A percentile compares a stretch with the other conserved stretches of the same genome.
These are phyloP conservation scores for Cladopsammia gracilis DNA, from an alignment of 64 coral and sea anemone species.

Conservation along the genomic window DNA sequence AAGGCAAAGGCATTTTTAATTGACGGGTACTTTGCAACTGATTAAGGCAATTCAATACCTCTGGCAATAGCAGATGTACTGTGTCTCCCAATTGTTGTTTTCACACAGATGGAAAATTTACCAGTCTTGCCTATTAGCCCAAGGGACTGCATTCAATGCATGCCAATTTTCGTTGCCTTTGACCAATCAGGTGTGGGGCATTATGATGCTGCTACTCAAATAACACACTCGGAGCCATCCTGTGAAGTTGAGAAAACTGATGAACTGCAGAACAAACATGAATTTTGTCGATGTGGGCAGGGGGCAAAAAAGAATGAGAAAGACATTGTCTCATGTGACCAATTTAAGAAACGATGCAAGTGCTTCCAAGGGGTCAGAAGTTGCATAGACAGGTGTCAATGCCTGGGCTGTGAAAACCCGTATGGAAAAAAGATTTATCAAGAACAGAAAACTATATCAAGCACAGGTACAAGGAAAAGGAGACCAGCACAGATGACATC, in stretches of 20 bases:
- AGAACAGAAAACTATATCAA: not conserved
- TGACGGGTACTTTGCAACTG: too few species aligned
- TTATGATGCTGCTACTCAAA: slow-evolving; percentile 35
- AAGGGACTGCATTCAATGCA: too few species aligned
- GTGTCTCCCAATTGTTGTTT: too few species aligned
- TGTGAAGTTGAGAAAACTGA: slow-evolving; percentile 20
- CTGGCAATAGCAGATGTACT: too few species aligned
- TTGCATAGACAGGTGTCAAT: slow-evolving; percentile 50
- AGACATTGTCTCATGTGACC: slow-evolving; percentile 32
- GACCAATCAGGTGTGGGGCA: slow-evolving; percentile 31
- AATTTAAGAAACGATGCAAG: slow-evolving; percentile 62
- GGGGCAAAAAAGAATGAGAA: slow-evolving; percentile 64
- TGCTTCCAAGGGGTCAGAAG: slow-evolving; percentile 60
- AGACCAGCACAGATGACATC: slow-evolving; percentile 50
- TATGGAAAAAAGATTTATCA: slow-evolving; percentile 38
- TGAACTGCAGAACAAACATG: slow-evolving; percentile 21
- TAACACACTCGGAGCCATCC: slow-evolving; percentile 7
- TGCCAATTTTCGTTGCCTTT: slow-evolving; percentile 31
- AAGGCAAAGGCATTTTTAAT: too few species aligned
- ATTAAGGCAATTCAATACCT: too few species aligned
- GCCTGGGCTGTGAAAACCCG: slow-evolving; percentile 54
- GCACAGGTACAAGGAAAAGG: slow-evolving; percentile 42
- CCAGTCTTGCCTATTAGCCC: too few species aligned
- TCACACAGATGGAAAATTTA: too few species aligned
- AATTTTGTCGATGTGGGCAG: slow-evolving; percentile 58